Evolutionary conservation across 2,113 vertebrate species (phyloP).

Genomic region (Mastomys coucha): DNA sequence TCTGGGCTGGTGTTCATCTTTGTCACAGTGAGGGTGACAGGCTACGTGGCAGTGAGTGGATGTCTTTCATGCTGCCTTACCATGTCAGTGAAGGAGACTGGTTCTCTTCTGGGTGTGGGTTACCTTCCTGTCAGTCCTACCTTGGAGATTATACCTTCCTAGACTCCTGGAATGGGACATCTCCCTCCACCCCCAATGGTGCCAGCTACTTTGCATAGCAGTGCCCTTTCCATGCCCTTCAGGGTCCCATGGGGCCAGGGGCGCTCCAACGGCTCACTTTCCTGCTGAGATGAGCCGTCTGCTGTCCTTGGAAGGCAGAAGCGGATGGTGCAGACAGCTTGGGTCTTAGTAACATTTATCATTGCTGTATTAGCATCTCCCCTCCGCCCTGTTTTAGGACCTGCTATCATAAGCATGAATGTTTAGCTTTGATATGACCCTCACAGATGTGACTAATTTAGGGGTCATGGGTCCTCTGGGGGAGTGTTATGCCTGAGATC

Average conservation of each 20-base stretch:
- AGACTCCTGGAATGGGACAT: too few relatives aligned
- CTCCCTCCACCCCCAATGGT: background rate
- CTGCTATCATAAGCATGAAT: background rate
- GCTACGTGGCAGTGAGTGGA: background rate
- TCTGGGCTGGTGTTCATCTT: background rate
- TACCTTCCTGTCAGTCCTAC: background rate
- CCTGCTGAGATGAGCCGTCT: background rate
- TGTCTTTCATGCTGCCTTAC: background rate
- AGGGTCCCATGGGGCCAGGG: fast-evolving
- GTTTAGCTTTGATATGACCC: background rate
- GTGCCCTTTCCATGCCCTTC: background rate
- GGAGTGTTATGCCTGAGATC: background rate
- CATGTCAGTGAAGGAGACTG: background rate
- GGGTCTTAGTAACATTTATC: background rate
- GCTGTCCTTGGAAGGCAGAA: background rate
- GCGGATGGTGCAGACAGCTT: fast-evolving
- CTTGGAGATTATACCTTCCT: background rate
- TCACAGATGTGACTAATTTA: background rate
- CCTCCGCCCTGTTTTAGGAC: background rate
- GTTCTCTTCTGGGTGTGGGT: background rate
- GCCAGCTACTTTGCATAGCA: background rate
- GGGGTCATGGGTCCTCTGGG: background rate
- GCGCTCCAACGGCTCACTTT: background rate
- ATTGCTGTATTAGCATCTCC: background rate
- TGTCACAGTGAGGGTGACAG: background rate